Percentiles rank a stretch among this genome's conserved stretches.
phyloP scores from a whole-genome alignment of 2,888 invertebrate genomes.

The Idaea dimidiata region DNA sequence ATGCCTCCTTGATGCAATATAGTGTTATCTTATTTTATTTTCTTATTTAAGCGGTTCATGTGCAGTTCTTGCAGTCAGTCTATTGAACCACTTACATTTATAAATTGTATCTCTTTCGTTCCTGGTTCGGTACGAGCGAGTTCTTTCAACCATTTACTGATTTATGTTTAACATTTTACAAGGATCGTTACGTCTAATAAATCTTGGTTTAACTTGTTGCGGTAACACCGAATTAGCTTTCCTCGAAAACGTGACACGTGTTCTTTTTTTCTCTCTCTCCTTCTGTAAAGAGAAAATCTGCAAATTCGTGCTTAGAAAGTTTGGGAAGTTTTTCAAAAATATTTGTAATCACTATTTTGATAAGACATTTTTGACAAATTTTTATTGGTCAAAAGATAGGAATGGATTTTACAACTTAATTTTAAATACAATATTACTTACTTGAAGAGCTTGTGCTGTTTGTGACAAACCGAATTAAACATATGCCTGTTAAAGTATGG shows the following conservation, averaged over 20 bases:
- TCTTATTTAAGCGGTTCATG: too few relatives aligned
- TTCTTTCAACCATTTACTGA: constrained; percentile 54
- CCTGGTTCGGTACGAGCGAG: constrained; percentile 30
- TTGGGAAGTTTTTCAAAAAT: neutral
- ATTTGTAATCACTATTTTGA: too few relatives aligned
- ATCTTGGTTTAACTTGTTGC: constrained; percentile 69
- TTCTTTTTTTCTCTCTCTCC: constrained; percentile 9
- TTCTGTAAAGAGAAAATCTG: constrained; percentile 4
- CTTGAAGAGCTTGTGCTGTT: too few relatives aligned
- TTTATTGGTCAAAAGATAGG: too few relatives aligned
- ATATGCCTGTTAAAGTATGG: too few relatives aligned
- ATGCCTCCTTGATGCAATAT: too few relatives aligned
- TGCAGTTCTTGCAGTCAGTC: neutral
- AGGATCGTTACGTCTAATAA: constrained; percentile 66
- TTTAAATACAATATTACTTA: too few relatives aligned
- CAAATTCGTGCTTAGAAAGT: neutral
- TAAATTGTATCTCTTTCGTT: constrained; percentile 40
- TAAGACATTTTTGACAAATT: too few relatives aligned
- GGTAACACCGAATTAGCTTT: constrained; percentile 50
- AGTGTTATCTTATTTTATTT: too few relatives aligned
- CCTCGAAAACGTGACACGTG: constrained; percentile 39
- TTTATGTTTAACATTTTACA: constrained; percentile 64
- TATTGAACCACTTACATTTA: constrained; percentile 24
- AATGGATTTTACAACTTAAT: too few relatives aligned
- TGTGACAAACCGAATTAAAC: too few relatives aligned